Conservation (phyloP, 2,797 vertebrate genomes). For the Syngnathus acus region DNA sequence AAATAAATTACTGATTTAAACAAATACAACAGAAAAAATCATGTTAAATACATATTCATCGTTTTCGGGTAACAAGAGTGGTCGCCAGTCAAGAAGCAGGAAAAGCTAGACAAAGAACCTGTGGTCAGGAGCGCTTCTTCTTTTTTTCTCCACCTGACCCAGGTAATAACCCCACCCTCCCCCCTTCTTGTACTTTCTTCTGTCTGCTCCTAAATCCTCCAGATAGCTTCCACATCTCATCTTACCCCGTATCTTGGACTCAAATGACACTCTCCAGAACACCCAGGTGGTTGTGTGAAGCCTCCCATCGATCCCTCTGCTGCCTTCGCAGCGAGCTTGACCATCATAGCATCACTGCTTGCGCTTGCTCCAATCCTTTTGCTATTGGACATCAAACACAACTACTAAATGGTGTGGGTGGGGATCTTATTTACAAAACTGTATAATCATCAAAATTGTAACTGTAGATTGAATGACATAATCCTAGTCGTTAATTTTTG, state of each 20-base stretch:
- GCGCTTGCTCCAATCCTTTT: too few species aligned
- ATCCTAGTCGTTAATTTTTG: too few species aligned
- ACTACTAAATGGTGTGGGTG: too few species aligned
- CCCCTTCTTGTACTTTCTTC: conserved; percentile 6
- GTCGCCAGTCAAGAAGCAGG: background rate
- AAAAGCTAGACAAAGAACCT: background rate
- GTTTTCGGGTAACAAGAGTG: background rate
- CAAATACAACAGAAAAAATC: background rate
- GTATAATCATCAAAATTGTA: too few species aligned
- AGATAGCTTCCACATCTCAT: background rate
- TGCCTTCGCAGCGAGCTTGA: background rate
- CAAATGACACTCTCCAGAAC: conserved; percentile 3
- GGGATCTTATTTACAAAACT: too few species aligned
- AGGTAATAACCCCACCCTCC: background rate
- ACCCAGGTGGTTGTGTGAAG: background rate
- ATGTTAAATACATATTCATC: background rate
- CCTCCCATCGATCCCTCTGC: background rate
- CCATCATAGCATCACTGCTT: background rate
- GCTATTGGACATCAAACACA: too few species aligned
- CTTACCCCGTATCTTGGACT: background rate
- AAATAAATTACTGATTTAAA: background rate
- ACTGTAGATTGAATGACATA: too few species aligned
- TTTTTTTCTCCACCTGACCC: background rate
- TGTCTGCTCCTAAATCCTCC: conserved; percentile 4
- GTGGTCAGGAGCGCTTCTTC: background rate